These are phyloP conservation scores for Lobophora halterata DNA, from an alignment of 2,888 invertebrate genomes.

Conservation along the genomic window DNA sequence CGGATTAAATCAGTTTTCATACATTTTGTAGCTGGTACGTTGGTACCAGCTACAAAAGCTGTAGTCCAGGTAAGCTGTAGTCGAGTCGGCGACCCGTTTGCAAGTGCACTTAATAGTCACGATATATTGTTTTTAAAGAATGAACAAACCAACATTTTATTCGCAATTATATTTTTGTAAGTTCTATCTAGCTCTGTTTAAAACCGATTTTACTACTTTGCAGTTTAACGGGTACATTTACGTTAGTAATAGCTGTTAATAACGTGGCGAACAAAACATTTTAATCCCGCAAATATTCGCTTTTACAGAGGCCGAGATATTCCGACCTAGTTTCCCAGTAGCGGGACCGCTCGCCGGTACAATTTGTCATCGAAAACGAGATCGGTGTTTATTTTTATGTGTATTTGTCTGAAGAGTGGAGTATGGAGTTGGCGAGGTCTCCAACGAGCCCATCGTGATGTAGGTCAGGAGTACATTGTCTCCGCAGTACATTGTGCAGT, in stretches of 20 bases:
- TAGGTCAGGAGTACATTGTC: conserved; percentile 72
- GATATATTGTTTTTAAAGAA: too few species aligned
- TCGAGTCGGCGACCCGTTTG: too few species aligned
- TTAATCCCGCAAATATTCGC: conserved; percentile 12
- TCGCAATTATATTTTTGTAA: too few species aligned
- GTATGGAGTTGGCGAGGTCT: conserved; percentile 62
- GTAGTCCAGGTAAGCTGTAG: too few species aligned
- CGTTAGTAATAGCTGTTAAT: conserved; percentile 20
- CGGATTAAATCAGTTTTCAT: too few species aligned
- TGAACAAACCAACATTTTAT: too few species aligned
- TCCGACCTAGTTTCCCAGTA: conserved; percentile 23
- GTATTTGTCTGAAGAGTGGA: conserved; percentile 37
- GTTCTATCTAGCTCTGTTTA: too few species aligned
- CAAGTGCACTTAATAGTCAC: too few species aligned
- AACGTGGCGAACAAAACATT: conserved; percentile 14
- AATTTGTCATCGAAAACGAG: conserved; percentile 27
- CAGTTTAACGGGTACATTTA: conserved; percentile 20
- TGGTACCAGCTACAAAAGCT: too few species aligned
- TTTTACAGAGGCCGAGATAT: conserved; percentile 11
- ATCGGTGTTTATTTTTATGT: conserved; percentile 32
- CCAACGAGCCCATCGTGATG: conserved; percentile 61
- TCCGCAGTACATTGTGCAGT: conserved; percentile 52
- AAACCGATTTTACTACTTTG: conserved; percentile 4
- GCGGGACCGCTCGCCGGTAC: conserved; percentile 9
- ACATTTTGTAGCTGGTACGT: too few species aligned